A percentile compares a stretch with the other conserved stretches of the same genome.
These are phyloP conservation scores for Drosophila mulleri DNA, from an alignment of 2,888 invertebrate genomes.

Conservation along the genomic window DNA sequence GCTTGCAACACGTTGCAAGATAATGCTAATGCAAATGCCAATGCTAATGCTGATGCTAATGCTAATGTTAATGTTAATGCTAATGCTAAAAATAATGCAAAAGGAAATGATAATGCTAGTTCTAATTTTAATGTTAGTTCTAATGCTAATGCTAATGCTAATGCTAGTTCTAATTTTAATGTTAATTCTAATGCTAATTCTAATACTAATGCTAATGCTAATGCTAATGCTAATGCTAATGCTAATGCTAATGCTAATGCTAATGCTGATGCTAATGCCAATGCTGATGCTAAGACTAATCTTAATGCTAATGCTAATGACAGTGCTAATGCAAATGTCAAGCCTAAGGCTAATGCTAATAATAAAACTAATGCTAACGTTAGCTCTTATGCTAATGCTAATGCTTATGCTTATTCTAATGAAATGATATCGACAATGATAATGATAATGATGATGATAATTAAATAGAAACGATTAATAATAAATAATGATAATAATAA, in stretches of 20 bases:
- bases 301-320: neutral
- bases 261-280: neutral
- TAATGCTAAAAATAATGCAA: neutral
- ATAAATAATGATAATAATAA: neutral
- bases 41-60: neutral
- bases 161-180: neutral
- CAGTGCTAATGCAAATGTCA: no score
- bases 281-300: neutral
- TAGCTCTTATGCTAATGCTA: no score
- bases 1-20: conserved; percentile 14
- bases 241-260: neutral
- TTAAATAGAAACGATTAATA: neutral
- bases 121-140: no score
- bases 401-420: no score
- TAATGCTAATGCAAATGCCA: neutral
- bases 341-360: neutral
- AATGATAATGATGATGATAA: no score
- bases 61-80: neutral
- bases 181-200: neutral
- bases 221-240: neutral
- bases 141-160: neutral
- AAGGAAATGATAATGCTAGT: neutral
- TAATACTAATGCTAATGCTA: neutral
- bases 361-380: neutral
- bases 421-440: neutral